Evolutionary conservation across 2,113 vertebrate species (phyloP).

Genomic region (Pangasianodon hypophthalmus): DNA sequence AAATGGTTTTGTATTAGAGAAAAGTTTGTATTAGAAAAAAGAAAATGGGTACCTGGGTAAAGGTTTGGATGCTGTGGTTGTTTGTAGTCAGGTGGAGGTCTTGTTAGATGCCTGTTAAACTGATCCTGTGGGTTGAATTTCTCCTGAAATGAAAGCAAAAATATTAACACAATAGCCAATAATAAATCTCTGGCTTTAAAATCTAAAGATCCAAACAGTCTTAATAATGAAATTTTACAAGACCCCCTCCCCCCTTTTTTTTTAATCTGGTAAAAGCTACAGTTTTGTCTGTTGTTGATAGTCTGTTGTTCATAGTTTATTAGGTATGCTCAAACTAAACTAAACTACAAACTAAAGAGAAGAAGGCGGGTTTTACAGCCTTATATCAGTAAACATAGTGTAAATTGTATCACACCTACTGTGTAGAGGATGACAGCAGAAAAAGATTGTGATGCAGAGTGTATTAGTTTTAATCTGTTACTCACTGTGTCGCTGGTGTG

Average conservation of each 20-base stretch:
- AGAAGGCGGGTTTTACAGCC: no score
- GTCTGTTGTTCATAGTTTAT: background rate
- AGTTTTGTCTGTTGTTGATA: background rate
- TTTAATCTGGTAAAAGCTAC: background rate
- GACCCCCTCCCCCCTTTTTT: background rate
- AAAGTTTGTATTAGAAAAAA: background rate
- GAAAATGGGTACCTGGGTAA: constrained; percentile 77
- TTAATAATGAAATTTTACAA: background rate
- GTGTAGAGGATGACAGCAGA: background rate
- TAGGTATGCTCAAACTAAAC: background rate
- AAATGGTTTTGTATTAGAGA: background rate
- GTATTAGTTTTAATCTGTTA: background rate
- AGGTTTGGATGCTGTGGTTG: constrained; percentile 82
- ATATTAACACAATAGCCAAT: background rate
- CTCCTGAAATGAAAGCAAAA: constrained; percentile 72
- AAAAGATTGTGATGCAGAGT: background rate
- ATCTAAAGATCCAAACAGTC: background rate
- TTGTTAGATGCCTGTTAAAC: constrained; percentile 87
- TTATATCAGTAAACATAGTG: background rate
- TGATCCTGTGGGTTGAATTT: constrained; percentile 87
- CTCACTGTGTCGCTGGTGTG: constrained; percentile 80
- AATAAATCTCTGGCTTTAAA: background rate
- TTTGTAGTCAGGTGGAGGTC: constrained; percentile 95
- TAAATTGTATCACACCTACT: background rate
- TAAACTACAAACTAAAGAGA: no score